Base-by-base conservation (phyloP, 1,140 invertebrate species). In the Pseudoatta argentina region DNA sequence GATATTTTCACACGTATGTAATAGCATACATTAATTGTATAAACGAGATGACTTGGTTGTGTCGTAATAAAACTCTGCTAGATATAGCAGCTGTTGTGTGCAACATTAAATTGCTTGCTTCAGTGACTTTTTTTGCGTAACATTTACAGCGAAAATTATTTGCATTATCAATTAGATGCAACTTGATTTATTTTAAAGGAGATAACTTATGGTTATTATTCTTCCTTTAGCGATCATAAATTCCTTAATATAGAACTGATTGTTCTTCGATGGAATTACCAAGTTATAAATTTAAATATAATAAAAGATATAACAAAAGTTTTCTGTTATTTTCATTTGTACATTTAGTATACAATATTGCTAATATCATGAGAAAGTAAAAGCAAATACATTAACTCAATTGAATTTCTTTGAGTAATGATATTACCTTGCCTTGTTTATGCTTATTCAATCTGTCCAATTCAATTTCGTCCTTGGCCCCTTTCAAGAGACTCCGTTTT, bases 391-490 rank as follows among this genome's bases (percentile, higher is more conserved):
- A 48, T 75, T 83, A 63, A 61, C 27, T 83, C 39, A 53, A 82
- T 61, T 51, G 24, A 55, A 39, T 14, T 75, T 27, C 12, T 8
- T 34, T 14, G 39, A 73, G 39, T 18, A 27, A 73, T 3, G 34
- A 53, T 34, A 67, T 91, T 93, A 94, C 93, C 93, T 95, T 95
- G 91, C 91, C 91, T 78, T 89, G 93, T 87, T 94, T 94, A 63
- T 92, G 93, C 87, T 89, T 92, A 44, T 93, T 91, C 77, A 91
- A 90, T 63, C 93, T 92, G 77, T 93, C 93, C 82, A 95, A 83
- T 86, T 92, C 91, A 53, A 95, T 87, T 77, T 94, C 94, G 89
- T 94, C 94, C 91, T 94, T 94, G 78, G 94, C 94, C 61, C 91
- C 87, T 66, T 91, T 92, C 75, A 95, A 85, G 55, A 93, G 91